Base-by-base conservation (phyloP, 2,113 vertebrate genomes). In the Psammodynastes pulverulentus region DNA sequence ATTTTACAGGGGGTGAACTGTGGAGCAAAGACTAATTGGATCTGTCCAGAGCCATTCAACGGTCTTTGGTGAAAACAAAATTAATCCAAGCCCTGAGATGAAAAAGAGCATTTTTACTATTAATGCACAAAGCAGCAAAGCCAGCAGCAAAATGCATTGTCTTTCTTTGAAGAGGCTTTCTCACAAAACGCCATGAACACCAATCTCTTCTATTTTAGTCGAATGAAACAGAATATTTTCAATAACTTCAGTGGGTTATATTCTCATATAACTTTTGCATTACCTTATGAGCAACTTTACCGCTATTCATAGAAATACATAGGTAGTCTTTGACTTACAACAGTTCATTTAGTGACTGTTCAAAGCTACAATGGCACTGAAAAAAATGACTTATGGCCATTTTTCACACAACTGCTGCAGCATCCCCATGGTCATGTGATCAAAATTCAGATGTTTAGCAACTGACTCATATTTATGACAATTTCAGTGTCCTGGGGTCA, bases 1-100 rank as follows among this genome's bases (percentile, higher is more conserved):
- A 92, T 85, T 92, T 92, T 89, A 92, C 87, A 92, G 91, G 85
- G 89, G 72, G 91, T 89, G 87, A 89, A 89, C 72, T 92, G 87
- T 85, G 87, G 72, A 85, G 89, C 87, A 92, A 89, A 51, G 52
- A 58, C 43, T 85, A 89, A 92, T 85, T 92, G 91, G 87, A 92
- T 92, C 89, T 89, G 87, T 84, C 87, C 29, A 54, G 52, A 84
- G 52, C 67, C 67, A 92, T 89, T 92, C 67, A 89, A 58, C 19
- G 53, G 67, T 52, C 62, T 89, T 34, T 39, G 46, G 29, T 43
- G 72, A 92, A 87, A 89, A 89, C 52, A 79, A 92, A 58, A 92
- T 89, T 89, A 89, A 92, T 85, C 52, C 29, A 15, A 26, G 87
- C 58, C 53, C 72, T 85, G 67, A 89, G 52, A 92, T 56, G 67